Evolutionary conservation across 2,113 vertebrate species (phyloP), one percentile per base, ranked within the genome.

Genomic region (Dolichotis patagonum): DNA sequence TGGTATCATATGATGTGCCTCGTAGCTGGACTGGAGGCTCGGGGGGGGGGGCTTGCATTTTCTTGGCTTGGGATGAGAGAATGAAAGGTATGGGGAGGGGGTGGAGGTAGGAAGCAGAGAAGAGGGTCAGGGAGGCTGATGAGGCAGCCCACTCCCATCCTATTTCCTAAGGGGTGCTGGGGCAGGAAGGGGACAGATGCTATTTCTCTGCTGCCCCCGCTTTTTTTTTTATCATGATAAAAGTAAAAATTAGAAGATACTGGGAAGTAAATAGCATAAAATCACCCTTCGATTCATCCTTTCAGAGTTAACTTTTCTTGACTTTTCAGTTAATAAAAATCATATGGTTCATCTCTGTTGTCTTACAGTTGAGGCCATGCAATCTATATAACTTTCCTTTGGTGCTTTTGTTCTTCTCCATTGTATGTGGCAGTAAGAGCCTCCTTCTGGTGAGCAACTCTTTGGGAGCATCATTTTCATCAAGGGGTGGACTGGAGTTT

Each of bases 191-290:
- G 12, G 43, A 14, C 46, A 85, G 38, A 6, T 4, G 17, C 26
- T 58, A 3, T 63, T 73, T 84, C 62, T 20, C 58, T 49, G 26
- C 9, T 63, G 38, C 22, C 12, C 49, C 8, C 46, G 4, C 46
- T 49, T 8, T 14, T 26, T 73, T 71, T 69, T 81, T 26, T 56
- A 14, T 54, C 35, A 11, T 30, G 52, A 58, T 54, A 84, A 82
- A 95, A 95, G 60, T 73, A 52, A 87, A 97, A 87, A 60, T 14
- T 49, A n/a, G 49, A 69, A 93, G 93, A 85, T 13, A 60, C 46
- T 17, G 35, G 14, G 56, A 67, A 38, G 28, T 30, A 7, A 7
- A 7, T 65, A 87, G 26, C 28, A 67, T 84, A 85, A 52, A 88
- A 52, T 60, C 35, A 82, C 60, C 84, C 41, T 71, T 38, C 63